These are phyloP conservation scores for Amblyopsis rosae DNA, from an alignment of 2,113 vertebrate genomes.

Conservation along the genomic window DNA sequence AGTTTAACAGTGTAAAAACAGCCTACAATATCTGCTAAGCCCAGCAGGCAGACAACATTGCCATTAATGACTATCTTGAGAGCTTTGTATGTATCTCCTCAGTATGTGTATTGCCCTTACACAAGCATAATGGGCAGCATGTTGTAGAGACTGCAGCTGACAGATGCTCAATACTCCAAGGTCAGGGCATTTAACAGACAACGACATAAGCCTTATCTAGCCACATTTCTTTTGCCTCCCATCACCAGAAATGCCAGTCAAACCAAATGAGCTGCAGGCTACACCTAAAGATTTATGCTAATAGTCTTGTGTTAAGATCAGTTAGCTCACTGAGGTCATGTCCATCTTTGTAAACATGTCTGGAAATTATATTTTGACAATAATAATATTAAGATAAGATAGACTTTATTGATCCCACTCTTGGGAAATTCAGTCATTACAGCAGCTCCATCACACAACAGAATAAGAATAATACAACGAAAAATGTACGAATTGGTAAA, in stretches of 20 bases:
- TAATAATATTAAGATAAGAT: no score
- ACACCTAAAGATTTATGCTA: conserved; percentile 73
- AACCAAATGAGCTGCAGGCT: conserved; percentile 54
- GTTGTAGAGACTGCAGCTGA: conserved; percentile 41
- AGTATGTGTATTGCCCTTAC: conserved; percentile 33
- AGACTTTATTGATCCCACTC: no score
- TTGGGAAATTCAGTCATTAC: no score
- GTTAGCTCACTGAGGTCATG: conserved; percentile 16
- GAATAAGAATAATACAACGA: no score
- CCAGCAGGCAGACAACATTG: conserved; percentile 35
- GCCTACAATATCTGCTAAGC: not conserved
- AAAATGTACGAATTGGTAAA: no score
- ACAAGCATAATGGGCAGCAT: conserved; percentile 51
- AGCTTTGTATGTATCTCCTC: conserved; percentile 26
- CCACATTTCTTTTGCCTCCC: conserved; percentile 54
- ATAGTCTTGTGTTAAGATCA: conserved; percentile 31
- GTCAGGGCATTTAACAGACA: conserved; percentile 66
- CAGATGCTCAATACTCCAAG: conserved; percentile 67
- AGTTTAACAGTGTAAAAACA: conserved; percentile 20
- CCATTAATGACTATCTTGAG: conserved; percentile 38
- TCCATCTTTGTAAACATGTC: conserved; percentile 3
- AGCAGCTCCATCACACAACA: no score
- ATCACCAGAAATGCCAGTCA: conserved; percentile 50
- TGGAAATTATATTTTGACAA: not conserved
- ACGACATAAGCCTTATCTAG: conserved; percentile 73